Percentiles rank a stretch among this genome's conserved stretches.
Evolutionary conservation across 2,113 vertebrate genomes (phyloP).

Genomic region (Apteryx mantelli): DNA sequence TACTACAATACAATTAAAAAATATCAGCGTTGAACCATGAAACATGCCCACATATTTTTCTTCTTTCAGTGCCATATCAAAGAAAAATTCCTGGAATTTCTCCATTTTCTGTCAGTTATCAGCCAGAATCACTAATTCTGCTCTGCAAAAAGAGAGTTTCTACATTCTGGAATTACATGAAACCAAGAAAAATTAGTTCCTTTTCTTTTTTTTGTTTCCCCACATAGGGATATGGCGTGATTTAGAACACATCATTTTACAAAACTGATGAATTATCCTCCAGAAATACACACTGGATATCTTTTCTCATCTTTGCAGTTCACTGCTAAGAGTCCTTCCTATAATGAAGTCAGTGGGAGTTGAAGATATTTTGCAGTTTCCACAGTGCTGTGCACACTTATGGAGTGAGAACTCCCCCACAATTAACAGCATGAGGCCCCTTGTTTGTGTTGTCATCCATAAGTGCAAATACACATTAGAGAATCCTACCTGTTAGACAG

Average conservation of each 20-base stretch:
- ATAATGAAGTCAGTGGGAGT: neutral
- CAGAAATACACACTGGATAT: neutral
- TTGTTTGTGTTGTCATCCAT: neutral
- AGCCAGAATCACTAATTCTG: neutral
- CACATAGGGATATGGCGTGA: neutral
- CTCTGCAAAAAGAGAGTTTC: neutral
- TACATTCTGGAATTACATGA: neutral
- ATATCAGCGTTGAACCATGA: neutral
- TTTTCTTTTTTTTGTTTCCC: neutral
- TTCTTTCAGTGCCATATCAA: neutral
- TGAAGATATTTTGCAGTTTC: neutral
- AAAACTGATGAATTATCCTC: neutral
- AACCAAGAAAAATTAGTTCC: neutral
- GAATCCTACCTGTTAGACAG: neutral
- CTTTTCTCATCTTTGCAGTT: neutral
- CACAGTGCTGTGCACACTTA: accelerated
- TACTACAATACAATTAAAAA: neutral
- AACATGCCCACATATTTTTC: accelerated
- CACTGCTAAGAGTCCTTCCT: neutral
- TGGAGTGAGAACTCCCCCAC: neutral
- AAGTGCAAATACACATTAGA: neutral
- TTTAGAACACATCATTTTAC: neutral
- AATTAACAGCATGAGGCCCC: neutral
- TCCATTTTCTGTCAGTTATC: neutral
- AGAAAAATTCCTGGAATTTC: neutral